Percentiles rank a stretch among this genome's conserved stretches.
Evolutionary conservation across 2,113 vertebrate species (phyloP).

Genomic region (Zapornia atra): DNA sequence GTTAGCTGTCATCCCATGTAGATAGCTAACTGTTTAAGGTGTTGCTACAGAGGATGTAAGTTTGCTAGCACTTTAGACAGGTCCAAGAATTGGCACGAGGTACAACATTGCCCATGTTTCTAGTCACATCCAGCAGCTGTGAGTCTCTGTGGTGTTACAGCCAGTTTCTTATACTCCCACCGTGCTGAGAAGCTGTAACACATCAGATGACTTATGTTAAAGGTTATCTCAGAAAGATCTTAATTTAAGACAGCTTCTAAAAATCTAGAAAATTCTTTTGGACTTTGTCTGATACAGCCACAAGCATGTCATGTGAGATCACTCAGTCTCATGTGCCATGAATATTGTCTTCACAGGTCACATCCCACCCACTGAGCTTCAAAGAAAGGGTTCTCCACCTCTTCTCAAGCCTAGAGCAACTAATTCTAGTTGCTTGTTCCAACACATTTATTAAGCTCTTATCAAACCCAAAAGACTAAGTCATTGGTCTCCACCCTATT

Average conservation of each 20-base stretch:
- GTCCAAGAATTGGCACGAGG: background rate
- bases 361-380: background rate
- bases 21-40: background rate
- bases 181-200: background rate
- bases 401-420: background rate
- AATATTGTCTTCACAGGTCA: background rate
- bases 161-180: background rate
- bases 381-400: background rate
- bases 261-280: background rate
- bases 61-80: background rate
- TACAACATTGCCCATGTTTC: background rate
- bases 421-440: background rate
- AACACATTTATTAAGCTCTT: background rate
- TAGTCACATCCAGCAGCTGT: background rate
- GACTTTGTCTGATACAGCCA: background rate
- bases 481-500: background rate
- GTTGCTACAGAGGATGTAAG: background rate
- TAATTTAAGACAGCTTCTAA: background rate
- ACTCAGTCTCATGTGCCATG: background rate
- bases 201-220: background rate
- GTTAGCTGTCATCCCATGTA: background rate
- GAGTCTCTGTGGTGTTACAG: background rate
- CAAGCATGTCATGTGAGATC: background rate
- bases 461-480: background rate
- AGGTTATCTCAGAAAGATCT: background rate